A percentile compares a stretch with the other conserved stretches of the same genome.
These are phyloP conservation scores for Dromococcyx pavoninus DNA, from an alignment of 2,797 vertebrate genomes.

Conservation along the genomic window DNA sequence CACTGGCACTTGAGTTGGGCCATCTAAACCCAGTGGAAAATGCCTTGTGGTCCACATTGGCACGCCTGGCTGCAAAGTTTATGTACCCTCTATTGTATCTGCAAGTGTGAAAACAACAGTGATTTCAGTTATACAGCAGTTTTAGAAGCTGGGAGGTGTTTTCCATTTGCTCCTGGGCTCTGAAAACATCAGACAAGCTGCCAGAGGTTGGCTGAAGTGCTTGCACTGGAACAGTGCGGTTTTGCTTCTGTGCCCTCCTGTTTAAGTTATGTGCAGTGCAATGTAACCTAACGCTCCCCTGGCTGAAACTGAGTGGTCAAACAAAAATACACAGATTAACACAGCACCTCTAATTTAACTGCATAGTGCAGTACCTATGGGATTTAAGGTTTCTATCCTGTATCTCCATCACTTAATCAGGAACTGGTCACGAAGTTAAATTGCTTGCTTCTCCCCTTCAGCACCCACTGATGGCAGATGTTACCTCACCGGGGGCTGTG, in stretches of 20 bases:
- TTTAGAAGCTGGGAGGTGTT: neutral
- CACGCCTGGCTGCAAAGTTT: neutral
- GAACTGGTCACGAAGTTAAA: neutral
- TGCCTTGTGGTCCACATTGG: neutral
- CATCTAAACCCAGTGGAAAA: neutral
- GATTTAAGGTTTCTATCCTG: neutral
- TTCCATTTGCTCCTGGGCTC: neutral
- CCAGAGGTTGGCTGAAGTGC: neutral
- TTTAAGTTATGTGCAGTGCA: neutral
- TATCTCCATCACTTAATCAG: neutral
- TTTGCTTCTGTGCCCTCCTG: neutral
- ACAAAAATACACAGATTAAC: neutral
- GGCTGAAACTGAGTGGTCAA: neutral
- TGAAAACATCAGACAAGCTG: neutral
- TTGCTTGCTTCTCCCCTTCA: neutral
- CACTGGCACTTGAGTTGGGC: neutral
- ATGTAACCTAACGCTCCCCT: neutral
- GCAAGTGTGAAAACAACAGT: neutral
- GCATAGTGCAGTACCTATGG: fast-evolving
- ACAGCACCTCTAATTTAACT: neutral
- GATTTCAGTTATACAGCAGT: neutral
- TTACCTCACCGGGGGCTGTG: neutral
- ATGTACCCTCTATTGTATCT: neutral
- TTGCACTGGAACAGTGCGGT: fast-evolving
- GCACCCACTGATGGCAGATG: neutral